Evolutionary conservation across 1,140 invertebrate genomes (phyloP).

Genomic region (Zaprionus kolodkinae): DNA sequence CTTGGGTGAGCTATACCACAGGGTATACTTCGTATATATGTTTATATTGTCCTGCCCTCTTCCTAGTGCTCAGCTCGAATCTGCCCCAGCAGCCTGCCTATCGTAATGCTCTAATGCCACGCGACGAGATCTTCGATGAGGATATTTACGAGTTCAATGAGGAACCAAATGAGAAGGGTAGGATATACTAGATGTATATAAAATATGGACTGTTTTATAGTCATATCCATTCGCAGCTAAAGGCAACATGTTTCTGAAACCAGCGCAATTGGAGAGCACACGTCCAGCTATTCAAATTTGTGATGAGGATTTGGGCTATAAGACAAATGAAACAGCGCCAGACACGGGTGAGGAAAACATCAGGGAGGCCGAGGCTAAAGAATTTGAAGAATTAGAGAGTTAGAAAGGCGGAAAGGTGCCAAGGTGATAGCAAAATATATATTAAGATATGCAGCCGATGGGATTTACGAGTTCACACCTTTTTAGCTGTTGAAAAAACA

Average conservation of each 20-base stretch:
- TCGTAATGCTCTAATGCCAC: slow-evolving; percentile 45
- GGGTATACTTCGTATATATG: not conserved
- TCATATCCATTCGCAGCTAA: not conserved
- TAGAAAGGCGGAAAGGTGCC: not conserved
- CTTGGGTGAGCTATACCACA: not conserved
- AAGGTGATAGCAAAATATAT: too few species aligned
- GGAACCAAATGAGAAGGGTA: slow-evolving; percentile 8
- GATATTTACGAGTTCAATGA: slow-evolving; percentile 41
- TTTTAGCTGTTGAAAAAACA: too few species aligned
- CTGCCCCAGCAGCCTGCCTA: slow-evolving; percentile 26
- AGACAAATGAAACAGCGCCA: not conserved
- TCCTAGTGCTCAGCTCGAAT: slow-evolving; percentile 4
- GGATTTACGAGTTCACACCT: too few species aligned
- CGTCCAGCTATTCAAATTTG: not conserved
- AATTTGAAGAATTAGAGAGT: not conserved
- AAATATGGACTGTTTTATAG: not conserved
- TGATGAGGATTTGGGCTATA: not conserved
- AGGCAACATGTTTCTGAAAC: slow-evolving; percentile 18
- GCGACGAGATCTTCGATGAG: slow-evolving; percentile 28
- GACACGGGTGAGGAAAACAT: not conserved
- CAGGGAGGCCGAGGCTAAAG: not conserved
- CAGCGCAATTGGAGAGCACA: slow-evolving; percentile 21
- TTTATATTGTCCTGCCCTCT: not conserved
- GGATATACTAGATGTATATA: not conserved
- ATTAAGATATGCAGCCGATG: too few species aligned